Percentiles rank a stretch among this genome's conserved stretches.
Conservation (phyloP, 2,888 invertebrate species). For the Lordiphosa andalusiaca region DNA sequence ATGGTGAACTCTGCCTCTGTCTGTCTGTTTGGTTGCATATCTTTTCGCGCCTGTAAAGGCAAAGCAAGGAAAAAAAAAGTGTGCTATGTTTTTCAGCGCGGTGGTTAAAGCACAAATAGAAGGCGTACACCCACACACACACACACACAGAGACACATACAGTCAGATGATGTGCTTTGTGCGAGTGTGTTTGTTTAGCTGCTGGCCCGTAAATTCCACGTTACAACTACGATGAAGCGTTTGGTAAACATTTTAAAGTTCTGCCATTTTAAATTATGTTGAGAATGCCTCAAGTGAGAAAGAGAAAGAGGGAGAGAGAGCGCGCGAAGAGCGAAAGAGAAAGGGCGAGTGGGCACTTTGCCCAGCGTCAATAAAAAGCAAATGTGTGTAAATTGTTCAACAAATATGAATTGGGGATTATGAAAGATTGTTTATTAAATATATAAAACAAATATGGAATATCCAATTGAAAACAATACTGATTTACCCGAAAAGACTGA, state of each 20-base stretch:
- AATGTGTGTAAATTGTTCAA: constrained; percentile 41
- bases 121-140: constrained; percentile 34
- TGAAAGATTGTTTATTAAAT: constrained; percentile 6
- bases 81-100: constrained; percentile 55
- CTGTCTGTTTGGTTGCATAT: constrained; percentile 42
- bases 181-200: constrained; percentile 3
- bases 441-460: constrained; percentile 6
- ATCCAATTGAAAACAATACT: background rate
- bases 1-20: constrained; percentile 32
- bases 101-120: constrained; percentile 70
- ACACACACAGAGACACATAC: constrained; percentile 10
- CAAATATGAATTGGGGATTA: constrained; percentile 39
- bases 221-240: constrained; percentile 64
- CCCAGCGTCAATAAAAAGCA: constrained; percentile 16
- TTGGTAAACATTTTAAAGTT: constrained; percentile 71
- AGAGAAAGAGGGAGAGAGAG: background rate
- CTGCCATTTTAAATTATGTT: constrained; percentile 64
- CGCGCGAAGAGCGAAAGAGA: background rate
- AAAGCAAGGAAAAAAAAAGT: constrained; percentile 35
- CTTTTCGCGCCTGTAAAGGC: constrained; percentile 60
- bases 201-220: constrained; percentile 60
- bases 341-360: constrained; percentile 15
- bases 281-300: constrained; percentile 1
- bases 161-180: background rate
- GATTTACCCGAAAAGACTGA: too few species aligned